Evolutionary conservation across 2,113 vertebrate genomes (phyloP).

Genomic region (Bos javanicus): DNA sequence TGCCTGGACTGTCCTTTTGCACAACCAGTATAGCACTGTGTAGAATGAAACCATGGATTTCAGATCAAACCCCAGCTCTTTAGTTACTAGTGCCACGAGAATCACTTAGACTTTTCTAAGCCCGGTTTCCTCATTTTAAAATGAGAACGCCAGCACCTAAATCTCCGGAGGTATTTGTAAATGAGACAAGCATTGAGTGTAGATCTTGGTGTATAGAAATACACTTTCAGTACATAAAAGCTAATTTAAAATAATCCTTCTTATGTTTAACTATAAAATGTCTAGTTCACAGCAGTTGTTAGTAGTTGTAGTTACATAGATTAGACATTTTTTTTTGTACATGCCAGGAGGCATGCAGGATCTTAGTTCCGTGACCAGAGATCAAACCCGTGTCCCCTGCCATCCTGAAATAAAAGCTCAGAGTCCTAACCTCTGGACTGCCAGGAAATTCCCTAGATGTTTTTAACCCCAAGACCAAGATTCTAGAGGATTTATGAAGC

Average conservation of each 20-base stretch:
- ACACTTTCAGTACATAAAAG: background rate
- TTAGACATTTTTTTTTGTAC: background rate
- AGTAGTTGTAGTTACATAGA: background rate
- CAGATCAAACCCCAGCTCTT: background rate
- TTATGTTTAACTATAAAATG: background rate
- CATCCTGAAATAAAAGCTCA: background rate
- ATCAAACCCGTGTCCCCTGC: background rate
- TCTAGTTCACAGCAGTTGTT: background rate
- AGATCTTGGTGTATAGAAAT: background rate
- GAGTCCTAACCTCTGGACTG: background rate
- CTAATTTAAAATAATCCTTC: background rate
- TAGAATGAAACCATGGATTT: background rate
- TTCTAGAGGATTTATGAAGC: slow-evolving; percentile 1
- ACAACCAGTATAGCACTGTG: background rate
- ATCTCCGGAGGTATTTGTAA: background rate
- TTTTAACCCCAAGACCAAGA: background rate
- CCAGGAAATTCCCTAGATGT: background rate
- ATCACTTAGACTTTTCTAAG: background rate
- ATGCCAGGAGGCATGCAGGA: background rate
- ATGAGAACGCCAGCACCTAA: background rate
- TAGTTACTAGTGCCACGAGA: background rate
- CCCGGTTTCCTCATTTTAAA: background rate
- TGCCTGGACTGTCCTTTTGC: background rate
- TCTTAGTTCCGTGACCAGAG: background rate
- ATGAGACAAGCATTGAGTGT: background rate